phyloP scores from a whole-genome alignment of 2,888 invertebrate species.

The Erebia epiphron region DNA sequence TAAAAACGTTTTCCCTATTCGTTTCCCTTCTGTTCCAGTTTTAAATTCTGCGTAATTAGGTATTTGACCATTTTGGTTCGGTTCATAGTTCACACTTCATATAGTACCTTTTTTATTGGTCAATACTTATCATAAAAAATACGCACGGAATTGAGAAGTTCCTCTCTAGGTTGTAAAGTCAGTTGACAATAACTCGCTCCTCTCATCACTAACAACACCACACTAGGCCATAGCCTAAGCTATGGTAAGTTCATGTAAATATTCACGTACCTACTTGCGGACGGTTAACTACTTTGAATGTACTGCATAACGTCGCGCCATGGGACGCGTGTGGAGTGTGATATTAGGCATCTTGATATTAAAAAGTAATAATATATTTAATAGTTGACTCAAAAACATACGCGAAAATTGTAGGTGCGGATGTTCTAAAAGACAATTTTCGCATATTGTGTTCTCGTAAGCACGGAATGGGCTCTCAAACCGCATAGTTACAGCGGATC shows the following conservation, averaged over 20 bases:
- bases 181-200: conserved; percentile 4
- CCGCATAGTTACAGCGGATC: conserved; percentile 3
- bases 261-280: conserved; percentile 19
- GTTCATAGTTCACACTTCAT: background rate
- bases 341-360: background rate
- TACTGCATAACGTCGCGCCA: conserved; percentile 11
- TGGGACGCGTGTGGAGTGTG: conserved; percentile 2
- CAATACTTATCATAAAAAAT: background rate
- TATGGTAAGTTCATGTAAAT: conserved; percentile 22
- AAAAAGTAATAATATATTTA: background rate
- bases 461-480: conserved; percentile 10
- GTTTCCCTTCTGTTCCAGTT: no score
- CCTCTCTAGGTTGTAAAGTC: background rate
- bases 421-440: background rate
- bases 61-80: background rate
- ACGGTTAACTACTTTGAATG: conserved; percentile 27
- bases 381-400: no score
- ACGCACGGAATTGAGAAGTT: background rate
- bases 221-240: background rate
- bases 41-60: no score
- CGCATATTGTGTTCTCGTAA: background rate
- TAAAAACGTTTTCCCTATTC: background rate
- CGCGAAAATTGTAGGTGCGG: no score
- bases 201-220: background rate
- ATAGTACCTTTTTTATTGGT: background rate